Evolutionary conservation across 2,113 vertebrate species (phyloP).

Genomic region (Scytalopus superciliaris): DNA sequence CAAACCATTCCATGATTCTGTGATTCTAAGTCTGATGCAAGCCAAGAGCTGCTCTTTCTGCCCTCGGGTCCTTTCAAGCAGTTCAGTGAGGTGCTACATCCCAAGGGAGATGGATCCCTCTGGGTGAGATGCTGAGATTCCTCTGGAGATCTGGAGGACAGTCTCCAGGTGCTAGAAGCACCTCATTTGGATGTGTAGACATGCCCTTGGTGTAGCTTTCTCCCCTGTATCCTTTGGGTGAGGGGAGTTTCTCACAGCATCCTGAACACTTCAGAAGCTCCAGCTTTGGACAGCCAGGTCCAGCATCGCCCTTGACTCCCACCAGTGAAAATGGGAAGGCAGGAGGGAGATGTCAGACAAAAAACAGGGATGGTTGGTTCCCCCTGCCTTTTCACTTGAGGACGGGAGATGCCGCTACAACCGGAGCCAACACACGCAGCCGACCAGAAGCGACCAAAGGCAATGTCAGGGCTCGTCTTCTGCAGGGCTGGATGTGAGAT

Average conservation of each 20-base stretch:
- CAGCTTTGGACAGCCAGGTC: neutral
- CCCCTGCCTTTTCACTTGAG: neutral
- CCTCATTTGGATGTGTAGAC: neutral
- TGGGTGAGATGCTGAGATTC: neutral
- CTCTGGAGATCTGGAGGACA: neutral
- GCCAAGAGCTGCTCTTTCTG: neutral
- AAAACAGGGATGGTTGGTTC: neutral
- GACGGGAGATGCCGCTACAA: accelerated
- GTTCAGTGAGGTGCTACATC: neutral
- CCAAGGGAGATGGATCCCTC: neutral
- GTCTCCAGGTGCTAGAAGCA: neutral
- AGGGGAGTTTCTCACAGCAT: neutral
- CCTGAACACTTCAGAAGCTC: neutral
- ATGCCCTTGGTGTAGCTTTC: neutral
- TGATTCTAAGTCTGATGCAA: neutral
- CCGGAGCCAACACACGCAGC: accelerated
- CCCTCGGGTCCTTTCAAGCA: neutral
- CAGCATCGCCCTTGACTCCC: neutral
- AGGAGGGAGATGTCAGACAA: neutral
- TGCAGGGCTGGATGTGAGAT: neutral
- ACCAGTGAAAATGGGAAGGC: neutral
- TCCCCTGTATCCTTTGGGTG: neutral
- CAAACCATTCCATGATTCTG: neutral
- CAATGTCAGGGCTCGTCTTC: neutral
- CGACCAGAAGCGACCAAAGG: neutral